These are phyloP conservation scores for Morpho achilles DNA, from an alignment of 2,888 invertebrate species.

Conservation along the genomic window DNA sequence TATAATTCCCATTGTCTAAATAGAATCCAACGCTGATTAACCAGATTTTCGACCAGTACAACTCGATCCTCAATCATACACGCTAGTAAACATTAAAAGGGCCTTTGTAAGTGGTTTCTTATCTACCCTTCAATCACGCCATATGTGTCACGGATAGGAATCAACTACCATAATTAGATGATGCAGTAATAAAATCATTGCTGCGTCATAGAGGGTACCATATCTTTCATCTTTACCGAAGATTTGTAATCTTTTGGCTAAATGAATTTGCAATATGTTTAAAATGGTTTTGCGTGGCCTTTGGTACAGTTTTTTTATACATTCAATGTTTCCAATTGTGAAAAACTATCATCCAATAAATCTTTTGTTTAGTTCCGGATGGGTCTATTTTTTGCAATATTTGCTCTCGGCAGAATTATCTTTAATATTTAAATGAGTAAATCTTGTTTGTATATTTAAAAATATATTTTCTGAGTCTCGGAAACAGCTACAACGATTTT, in stretches of 20 bases:
- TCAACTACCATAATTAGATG: constrained; percentile 69
- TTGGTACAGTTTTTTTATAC: too few species aligned
- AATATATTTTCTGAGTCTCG: too few species aligned
- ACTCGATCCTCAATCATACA: constrained; percentile 8
- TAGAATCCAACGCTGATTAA: constrained; percentile 20
- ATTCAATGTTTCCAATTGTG: too few species aligned
- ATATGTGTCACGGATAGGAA: constrained; percentile 59
- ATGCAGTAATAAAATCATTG: constrained; percentile 69
- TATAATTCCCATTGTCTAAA: constrained; percentile 19
- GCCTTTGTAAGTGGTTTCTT: constrained; percentile 28
- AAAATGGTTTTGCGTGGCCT: background rate
- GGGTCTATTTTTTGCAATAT: too few species aligned
- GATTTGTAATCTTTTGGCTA: constrained; percentile 18
- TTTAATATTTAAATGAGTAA: too few species aligned
- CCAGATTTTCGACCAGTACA: constrained; percentile 18
- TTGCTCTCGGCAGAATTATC: too few species aligned
- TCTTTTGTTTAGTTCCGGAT: too few species aligned
- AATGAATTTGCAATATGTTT: constrained; percentile 27
- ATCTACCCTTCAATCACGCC: constrained; percentile 49
- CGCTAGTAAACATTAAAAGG: constrained; percentile 7
- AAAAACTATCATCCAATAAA: too few species aligned
- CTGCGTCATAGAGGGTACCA: constrained; percentile 40
- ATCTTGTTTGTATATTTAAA: too few species aligned
- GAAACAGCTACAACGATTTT: too few species aligned
- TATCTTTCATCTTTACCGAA: constrained; percentile 38